These are phyloP conservation scores for Heliconius eleuchia DNA, from an alignment of 1,140 invertebrate species.

Conservation along the genomic window DNA sequence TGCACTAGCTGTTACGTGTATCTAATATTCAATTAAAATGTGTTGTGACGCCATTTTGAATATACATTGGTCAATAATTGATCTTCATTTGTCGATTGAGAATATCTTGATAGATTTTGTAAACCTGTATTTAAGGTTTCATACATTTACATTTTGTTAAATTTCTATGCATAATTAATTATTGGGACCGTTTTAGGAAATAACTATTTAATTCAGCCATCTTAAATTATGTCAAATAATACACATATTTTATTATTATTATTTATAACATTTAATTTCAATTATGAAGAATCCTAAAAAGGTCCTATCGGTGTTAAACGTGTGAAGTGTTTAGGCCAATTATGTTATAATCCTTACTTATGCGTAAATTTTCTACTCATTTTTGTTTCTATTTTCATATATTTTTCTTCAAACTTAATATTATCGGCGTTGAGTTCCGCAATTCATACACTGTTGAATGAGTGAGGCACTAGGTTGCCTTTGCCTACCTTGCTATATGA, in stretches of 20 bases:
- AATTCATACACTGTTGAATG: too few species aligned
- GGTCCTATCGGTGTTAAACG: constrained; percentile 1
- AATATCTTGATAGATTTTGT: constrained; percentile 2
- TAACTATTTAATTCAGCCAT: not conserved
- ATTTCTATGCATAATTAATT: not conserved
- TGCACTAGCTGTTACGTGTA: not conserved
- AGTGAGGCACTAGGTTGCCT: too few species aligned
- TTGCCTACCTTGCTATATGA: too few species aligned
- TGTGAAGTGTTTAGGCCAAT: not conserved
- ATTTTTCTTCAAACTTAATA: not conserved
- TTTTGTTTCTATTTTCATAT: not conserved
- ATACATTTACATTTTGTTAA: not conserved
- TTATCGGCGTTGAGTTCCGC: too few species aligned
- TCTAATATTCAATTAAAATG: constrained; percentile 11
- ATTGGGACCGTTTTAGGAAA: constrained; percentile 10
- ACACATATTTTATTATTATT: not conserved
- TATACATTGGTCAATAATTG: constrained; percentile 3
- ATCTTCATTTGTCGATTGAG: not conserved
- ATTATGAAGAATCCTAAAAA: constrained; percentile 8
- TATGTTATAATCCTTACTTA: not conserved
- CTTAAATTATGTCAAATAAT: constrained; percentile 1
- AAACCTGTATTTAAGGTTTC: not conserved
- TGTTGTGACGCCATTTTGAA: constrained; percentile 12
- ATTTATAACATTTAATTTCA: constrained; percentile 1
- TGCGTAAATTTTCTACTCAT: not conserved